These are phyloP conservation scores for Tinea trinotella DNA, from an alignment of 2,888 invertebrate species.

Conservation along the genomic window DNA sequence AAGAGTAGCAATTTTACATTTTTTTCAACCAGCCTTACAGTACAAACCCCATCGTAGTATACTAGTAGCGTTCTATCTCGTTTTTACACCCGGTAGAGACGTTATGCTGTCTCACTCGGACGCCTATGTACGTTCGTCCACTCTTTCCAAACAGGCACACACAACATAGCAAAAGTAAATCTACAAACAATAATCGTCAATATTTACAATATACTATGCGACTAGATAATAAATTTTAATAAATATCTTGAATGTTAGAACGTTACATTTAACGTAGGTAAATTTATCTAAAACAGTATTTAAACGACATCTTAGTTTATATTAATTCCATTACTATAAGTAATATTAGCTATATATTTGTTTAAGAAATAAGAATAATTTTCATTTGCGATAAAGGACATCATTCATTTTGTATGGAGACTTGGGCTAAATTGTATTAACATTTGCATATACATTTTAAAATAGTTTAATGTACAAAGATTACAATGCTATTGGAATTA, in stretches of 20 bases:
- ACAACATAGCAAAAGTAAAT: slow-evolving; percentile 49
- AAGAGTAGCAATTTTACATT: too few species aligned
- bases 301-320: slow-evolving; percentile 62
- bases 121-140: too few species aligned
- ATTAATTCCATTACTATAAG: slow-evolving; percentile 58
- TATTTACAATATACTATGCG: slow-evolving; percentile 58
- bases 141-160: slow-evolving; percentile 44
- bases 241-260: slow-evolving; percentile 46
- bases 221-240: slow-evolving; percentile 56
- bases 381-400: slow-evolving; percentile 65
- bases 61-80: too few species aligned
- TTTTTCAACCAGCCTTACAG: too few species aligned
- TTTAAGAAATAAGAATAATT: slow-evolving; percentile 60
- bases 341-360: slow-evolving; percentile 71
- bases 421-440: too few species aligned
- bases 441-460: too few species aligned
- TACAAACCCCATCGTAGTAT: too few species aligned
- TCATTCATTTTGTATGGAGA: too few species aligned
- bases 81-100: too few species aligned
- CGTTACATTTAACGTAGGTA: slow-evolving; percentile 66
- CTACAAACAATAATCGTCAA: slow-evolving; percentile 50
- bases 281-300: slow-evolving; percentile 70
- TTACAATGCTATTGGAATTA: too few species aligned
- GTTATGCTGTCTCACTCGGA: too few species aligned
- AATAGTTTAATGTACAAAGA: too few species aligned